A percentile compares a stretch with the other conserved stretches of the same genome.
These are phyloP conservation scores for Apodemus sylvaticus DNA, from an alignment of 2,113 vertebrate species.

Conservation along the genomic window DNA sequence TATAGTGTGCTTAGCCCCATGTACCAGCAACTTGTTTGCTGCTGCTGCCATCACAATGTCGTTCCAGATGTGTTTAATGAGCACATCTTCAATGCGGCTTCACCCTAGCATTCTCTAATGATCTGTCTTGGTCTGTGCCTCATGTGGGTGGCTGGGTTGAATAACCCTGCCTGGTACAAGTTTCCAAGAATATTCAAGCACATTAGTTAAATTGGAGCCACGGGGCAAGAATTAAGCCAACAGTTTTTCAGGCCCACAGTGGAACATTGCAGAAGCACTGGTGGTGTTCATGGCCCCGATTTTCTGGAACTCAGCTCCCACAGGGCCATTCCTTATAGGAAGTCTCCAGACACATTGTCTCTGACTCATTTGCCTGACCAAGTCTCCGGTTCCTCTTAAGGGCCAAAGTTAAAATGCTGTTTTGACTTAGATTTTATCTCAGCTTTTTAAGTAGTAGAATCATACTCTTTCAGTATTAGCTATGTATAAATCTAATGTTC, in stretches of 20 bases:
- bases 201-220: conserved; percentile 67
- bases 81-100: not conserved
- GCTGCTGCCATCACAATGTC: conserved; percentile 25
- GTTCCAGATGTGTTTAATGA: not conserved
- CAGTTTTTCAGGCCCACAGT: conserved; percentile 48
- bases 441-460: not conserved
- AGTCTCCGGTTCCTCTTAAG: conserved; percentile 15
- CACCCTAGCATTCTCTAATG: not conserved
- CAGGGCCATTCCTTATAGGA: conserved; percentile 33
- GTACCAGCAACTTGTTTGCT: not conserved
- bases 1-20: not conserved
- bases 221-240: conserved; percentile 10
- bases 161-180: conserved; percentile 1
- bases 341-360: conserved; percentile 59
- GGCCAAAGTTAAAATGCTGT: conserved; percentile 42
- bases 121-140: conserved; percentile 6
- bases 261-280: conserved; percentile 70
- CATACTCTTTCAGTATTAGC: not conserved
- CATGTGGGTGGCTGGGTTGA: conserved; percentile 57
- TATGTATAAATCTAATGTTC: not conserved
- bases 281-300: conserved; percentile 40
- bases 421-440: conserved; percentile 55
- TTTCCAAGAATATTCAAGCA: conserved; percentile 23
- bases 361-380: conserved; percentile 60
- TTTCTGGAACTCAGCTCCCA: conserved; percentile 51